Evolutionary conservation across 2,888 invertebrate genomes (phyloP).

Genomic region (Hypena proboscidalis): DNA sequence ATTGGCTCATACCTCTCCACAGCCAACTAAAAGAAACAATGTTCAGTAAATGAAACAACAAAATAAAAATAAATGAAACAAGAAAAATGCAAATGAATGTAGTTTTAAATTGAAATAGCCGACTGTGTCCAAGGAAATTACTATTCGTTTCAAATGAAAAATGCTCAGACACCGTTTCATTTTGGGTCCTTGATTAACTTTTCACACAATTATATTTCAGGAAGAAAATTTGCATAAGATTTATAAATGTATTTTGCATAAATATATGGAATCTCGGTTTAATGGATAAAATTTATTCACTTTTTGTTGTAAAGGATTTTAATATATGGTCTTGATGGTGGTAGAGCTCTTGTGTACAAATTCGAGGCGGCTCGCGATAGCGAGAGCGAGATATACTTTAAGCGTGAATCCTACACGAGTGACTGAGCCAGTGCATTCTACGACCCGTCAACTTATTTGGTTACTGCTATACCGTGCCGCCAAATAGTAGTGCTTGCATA

Average conservation of each 20-base stretch:
- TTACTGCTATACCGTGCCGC: too few relatives aligned
- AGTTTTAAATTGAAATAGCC: constrained; percentile 53
- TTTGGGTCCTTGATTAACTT: constrained; percentile 42
- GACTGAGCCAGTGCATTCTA: too few relatives aligned
- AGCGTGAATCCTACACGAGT: too few relatives aligned
- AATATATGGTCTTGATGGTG: too few relatives aligned
- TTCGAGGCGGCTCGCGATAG: too few relatives aligned
- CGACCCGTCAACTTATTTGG: too few relatives aligned
- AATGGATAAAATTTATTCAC: too few relatives aligned
- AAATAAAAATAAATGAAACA: constrained; percentile 40
- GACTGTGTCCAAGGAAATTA: constrained; percentile 41
- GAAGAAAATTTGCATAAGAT: constrained; percentile 20
- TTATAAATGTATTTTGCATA: constrained; percentile 27
- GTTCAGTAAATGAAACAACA: constrained; percentile 33
- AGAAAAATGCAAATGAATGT: constrained; percentile 53
- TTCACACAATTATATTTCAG: constrained; percentile 37
- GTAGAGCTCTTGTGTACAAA: too few relatives aligned
- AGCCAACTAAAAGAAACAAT: constrained; percentile 13
- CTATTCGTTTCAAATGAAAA: constrained; percentile 46
- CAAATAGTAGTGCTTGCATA: too few relatives aligned
- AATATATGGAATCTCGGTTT: constrained; percentile 6
- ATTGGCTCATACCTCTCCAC: background rate
- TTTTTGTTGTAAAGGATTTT: too few relatives aligned
- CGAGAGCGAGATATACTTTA: too few relatives aligned
- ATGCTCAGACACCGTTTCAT: constrained; percentile 35